Conservation (phyloP, 2,797 vertebrate genomes). For the Spinus pinus region DNA sequence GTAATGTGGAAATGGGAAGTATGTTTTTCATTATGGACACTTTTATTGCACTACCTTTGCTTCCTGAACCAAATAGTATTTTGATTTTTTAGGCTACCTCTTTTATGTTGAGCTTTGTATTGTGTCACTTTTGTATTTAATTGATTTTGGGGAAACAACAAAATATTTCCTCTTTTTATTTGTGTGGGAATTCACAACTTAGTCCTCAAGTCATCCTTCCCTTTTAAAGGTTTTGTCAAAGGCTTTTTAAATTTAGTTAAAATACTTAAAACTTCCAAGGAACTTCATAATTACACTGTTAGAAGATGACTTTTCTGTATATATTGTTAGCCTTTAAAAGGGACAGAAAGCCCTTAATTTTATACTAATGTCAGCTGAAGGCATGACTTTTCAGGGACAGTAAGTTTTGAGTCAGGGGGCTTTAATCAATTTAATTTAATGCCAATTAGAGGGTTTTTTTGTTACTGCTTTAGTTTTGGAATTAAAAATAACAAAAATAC, state of each 20-base stretch:
- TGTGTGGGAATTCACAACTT: not conserved
- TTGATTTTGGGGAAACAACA: not conserved
- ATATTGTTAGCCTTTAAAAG: not conserved
- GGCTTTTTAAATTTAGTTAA: not conserved
- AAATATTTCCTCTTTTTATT: not conserved
- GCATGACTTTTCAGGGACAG: not conserved
- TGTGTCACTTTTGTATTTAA: not conserved
- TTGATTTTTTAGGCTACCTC: constrained; percentile 21
- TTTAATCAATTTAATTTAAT: not conserved
- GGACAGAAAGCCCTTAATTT: not conserved
- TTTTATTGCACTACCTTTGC: not conserved
- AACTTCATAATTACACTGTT: not conserved
- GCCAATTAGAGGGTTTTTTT: not conserved
- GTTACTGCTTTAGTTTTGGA: not conserved
- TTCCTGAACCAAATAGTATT: not conserved
- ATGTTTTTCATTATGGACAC: not conserved
- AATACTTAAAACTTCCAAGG: not conserved
- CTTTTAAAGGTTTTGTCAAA: not conserved
- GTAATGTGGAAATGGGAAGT: not conserved
- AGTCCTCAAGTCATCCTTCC: not conserved
- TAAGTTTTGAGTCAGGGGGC: not conserved
- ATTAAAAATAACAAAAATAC: not conserved
- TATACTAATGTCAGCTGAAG: not conserved
- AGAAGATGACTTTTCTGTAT: not conserved
- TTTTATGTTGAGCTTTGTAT: not conserved